Evolutionary conservation across 2,888 invertebrate species (phyloP).

Genomic region (Celastrina argiolus): DNA sequence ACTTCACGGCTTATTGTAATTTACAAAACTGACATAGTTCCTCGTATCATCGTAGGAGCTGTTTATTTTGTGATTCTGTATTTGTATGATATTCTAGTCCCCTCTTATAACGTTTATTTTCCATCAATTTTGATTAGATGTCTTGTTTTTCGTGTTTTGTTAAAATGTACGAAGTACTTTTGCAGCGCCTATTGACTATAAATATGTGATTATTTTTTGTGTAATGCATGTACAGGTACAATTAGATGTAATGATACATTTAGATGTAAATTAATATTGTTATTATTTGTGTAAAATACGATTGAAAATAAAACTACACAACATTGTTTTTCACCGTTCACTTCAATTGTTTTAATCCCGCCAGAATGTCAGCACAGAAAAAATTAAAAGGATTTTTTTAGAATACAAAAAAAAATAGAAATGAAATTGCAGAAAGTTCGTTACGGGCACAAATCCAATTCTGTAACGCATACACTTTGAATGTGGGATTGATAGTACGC

Average conservation of each 20-base stretch:
- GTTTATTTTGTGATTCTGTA: slow-evolving; percentile 55
- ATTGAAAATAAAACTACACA: too few relatives aligned
- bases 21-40: slow-evolving; percentile 72
- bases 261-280: too few relatives aligned
- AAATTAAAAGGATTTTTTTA: slow-evolving; percentile 2
- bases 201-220: too few relatives aligned
- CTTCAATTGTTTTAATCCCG: not conserved
- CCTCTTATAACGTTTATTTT: slow-evolving; percentile 1
- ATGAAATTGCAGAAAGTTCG: slow-evolving; percentile 19
- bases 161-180: not conserved
- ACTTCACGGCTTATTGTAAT: slow-evolving; percentile 72
- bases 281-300: too few relatives aligned
- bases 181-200: not conserved
- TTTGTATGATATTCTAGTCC: slow-evolving; percentile 35
- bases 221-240: too few relatives aligned
- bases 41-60: slow-evolving; percentile 58
- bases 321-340: too few relatives aligned
- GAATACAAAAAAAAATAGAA: not conserved
- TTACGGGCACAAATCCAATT: slow-evolving; percentile 22
- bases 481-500: slow-evolving; percentile 19
- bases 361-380: not conserved
- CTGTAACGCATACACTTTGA: slow-evolving; percentile 20
- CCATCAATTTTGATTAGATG: not conserved
- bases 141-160: not conserved
- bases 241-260: too few relatives aligned